Evolutionary conservation across 2,888 invertebrate genomes (phyloP).

Genomic region (Zelleria hepariella): DNA sequence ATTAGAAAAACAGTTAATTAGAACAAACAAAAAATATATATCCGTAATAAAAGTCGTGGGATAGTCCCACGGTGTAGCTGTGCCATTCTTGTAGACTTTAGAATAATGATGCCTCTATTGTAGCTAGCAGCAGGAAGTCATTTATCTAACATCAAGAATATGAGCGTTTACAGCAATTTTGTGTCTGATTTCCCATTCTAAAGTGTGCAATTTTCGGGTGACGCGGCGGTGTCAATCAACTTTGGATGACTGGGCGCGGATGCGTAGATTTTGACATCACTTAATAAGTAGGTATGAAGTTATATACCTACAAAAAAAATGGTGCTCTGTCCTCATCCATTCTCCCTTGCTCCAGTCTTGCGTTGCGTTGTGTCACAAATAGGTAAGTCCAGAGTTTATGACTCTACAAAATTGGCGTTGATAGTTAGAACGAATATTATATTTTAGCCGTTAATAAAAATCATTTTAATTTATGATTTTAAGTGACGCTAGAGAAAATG

Average conservation of each 20-base stretch:
- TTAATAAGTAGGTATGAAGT: too few species aligned
- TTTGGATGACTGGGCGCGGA: constrained; percentile 17
- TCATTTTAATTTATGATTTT: too few species aligned
- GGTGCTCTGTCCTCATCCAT: too few species aligned
- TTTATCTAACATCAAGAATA: constrained; percentile 72
- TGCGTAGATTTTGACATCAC: not conserved
- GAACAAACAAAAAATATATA: constrained; percentile 68
- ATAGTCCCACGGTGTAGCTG: constrained; percentile 60
- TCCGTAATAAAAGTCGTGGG: constrained; percentile 68
- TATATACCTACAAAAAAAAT: too few species aligned
- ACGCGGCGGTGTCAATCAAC: constrained; percentile 30
- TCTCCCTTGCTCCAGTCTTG: too few species aligned
- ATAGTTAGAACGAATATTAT: too few species aligned
- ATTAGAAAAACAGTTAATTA: constrained; percentile 68
- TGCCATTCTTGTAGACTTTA: constrained; percentile 46
- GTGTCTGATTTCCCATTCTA: constrained; percentile 65
- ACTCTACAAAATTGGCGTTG: too few species aligned
- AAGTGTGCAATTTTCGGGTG: constrained; percentile 62
- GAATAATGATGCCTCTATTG: constrained; percentile 69
- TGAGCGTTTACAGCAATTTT: constrained; percentile 69
- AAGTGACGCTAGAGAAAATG: too few species aligned
- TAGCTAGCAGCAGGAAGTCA: constrained; percentile 66
- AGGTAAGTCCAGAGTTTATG: too few species aligned
- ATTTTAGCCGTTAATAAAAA: too few species aligned
- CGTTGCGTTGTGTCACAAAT: too few species aligned